phyloP scores from a whole-genome alignment of 1,140 invertebrate genomes.

The Sitodiplosis mosellana region DNA sequence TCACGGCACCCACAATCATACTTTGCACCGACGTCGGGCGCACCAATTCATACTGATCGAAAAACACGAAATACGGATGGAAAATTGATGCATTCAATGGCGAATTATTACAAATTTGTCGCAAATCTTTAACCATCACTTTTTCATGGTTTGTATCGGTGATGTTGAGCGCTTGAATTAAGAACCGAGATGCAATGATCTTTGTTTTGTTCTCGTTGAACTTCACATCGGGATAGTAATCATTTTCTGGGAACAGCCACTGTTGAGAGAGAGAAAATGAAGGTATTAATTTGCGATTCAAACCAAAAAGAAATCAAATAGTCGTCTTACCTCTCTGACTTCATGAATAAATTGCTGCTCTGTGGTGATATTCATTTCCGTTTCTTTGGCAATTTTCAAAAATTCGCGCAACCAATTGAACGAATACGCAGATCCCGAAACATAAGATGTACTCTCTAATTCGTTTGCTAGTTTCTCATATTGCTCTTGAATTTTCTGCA shows the following conservation, averaged over 20 bases:
- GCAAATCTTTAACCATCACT: conserved; percentile 68
- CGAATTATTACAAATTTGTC: conserved; percentile 58
- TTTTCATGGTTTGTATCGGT: conserved; percentile 79
- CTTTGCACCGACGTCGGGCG: conserved; percentile 83
- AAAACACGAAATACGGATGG: conserved; percentile 89
- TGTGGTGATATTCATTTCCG: conserved; percentile 48
- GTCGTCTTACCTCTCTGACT: conserved; percentile 44
- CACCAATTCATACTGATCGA: conserved; percentile 89
- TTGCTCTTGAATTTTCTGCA: conserved; percentile 39
- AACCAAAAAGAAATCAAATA: conserved; percentile 2
- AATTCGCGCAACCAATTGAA: conserved; percentile 85
- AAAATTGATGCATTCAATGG: conserved; percentile 75
- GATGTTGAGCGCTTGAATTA: conserved; percentile 79
- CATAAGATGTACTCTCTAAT: conserved; percentile 66
- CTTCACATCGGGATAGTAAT: conserved; percentile 66
- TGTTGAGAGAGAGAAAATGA: conserved; percentile 26
- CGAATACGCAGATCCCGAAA: conserved; percentile 59
- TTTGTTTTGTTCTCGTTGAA: conserved; percentile 54
- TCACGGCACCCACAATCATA: conserved; percentile 73
- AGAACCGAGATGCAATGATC: conserved; percentile 66
- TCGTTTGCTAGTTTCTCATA: conserved; percentile 60
- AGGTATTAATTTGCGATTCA: conserved; percentile 2
- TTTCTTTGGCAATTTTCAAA: conserved; percentile 47
- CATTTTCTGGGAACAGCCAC: conserved; percentile 52
- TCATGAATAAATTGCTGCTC: conserved; percentile 54